Base-by-base conservation (phyloP, 2,113 vertebrate genomes). In the Bathybates hornii region DNA sequence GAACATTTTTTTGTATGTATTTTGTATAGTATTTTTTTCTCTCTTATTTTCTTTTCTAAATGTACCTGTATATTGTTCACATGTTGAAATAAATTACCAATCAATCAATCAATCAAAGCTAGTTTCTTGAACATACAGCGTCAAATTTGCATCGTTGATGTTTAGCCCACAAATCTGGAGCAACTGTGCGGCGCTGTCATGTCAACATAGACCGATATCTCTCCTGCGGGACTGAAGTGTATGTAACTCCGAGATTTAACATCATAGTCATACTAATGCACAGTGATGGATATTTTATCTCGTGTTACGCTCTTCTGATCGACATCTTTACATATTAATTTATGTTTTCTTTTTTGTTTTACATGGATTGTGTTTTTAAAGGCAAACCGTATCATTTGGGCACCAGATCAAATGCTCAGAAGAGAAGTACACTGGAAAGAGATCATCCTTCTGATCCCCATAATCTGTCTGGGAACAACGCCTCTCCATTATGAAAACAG, bases 371-470 rank as follows among this genome's bases (percentile, higher is more conserved):
- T 57, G 16, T 68, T 68, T 91, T 86, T 76, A 61, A 87, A 53
- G 29, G 45, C 19, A 27, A 52, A 29, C 76, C 59, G 17, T 71
- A 66, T 87, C 21, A 79, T 50, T 73, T 13, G 57, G 43, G 48
- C 54, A 52, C 34, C 9, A 63, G 76, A 81, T 63, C 80, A 7
- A 90, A 88, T 50, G 80, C 79, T 83, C 41, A 45, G 50, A 88
- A 48, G 87, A 89, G 76, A 80, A 88, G 83, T 84, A 34, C 36
- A 79, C 41, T 53, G 80, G 38, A 80, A 56, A 80, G 81, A 90
- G 87, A 93, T 95, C 91, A 93, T 92, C 90, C 89, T 50, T 71
- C 87, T 94, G 89, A 94, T 92, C 87, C 92, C 53, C 63, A 71
- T 93, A 93, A 93, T 92, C 92, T 89, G 61, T 63, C 24, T 14